Evolutionary conservation across 2,113 vertebrate genomes (phyloP).

Genomic region (Cebus imitator): DNA sequence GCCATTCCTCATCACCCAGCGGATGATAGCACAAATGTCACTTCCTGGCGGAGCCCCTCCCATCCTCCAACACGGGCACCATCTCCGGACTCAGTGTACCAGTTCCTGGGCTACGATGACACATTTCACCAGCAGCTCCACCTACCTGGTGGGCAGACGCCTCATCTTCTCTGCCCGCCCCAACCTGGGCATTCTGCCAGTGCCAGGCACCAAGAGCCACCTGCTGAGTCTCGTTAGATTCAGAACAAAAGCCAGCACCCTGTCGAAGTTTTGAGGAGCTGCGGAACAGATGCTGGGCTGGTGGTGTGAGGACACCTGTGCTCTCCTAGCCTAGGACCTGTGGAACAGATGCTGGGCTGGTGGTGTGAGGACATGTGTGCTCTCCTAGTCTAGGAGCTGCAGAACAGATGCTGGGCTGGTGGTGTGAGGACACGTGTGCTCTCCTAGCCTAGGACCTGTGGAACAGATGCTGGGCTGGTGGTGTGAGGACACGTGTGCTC

Average conservation of each 20-base stretch:
- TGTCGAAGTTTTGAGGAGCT: not conserved
- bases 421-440: fast-evolving
- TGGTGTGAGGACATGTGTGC: no score
- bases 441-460: not conserved
- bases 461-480: not conserved
- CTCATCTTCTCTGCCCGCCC: not conserved
- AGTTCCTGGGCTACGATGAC: not conserved
- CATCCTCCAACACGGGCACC: not conserved
- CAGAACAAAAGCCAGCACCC: not conserved
- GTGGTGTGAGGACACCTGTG: fast-evolving
- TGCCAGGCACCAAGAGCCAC: no score
- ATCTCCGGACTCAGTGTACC: fast-evolving
- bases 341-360: no score
- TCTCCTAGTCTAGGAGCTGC: not conserved
- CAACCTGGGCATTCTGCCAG: not conserved
- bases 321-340: not conserved
- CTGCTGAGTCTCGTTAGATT: fast-evolving
- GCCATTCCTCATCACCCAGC: not conserved
- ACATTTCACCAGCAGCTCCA: not conserved
- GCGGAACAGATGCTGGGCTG: not conserved
- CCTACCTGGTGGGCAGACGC: fast-evolving
- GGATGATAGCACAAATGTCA: fast-evolving
- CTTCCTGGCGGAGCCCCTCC: not conserved
- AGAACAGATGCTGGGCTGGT: not conserved
- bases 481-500: no score